Conservation (phyloP, 2,113 vertebrate species). For the Colaptes auratus region DNA sequence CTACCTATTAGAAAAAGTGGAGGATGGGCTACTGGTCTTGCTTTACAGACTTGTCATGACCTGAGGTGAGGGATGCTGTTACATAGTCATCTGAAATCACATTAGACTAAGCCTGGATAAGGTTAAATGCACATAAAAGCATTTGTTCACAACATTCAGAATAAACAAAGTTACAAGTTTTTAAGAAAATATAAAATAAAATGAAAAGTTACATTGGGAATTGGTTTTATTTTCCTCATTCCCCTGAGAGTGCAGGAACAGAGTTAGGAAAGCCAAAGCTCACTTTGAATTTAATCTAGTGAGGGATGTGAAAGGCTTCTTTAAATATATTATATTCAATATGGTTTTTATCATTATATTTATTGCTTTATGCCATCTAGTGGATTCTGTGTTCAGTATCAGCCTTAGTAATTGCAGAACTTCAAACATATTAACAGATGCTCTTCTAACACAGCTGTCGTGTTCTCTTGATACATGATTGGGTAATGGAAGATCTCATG, state of each 20-base stretch:
- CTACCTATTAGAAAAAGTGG: background rate
- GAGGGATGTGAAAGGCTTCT: background rate
- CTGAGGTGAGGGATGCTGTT: background rate
- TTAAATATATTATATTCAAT: background rate
- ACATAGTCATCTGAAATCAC: background rate
- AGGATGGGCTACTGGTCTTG: background rate
- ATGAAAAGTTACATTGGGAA: background rate
- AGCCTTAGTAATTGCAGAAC: background rate
- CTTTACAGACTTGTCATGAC: background rate
- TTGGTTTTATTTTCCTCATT: background rate
- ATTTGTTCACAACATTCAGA: background rate
- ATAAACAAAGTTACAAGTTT: background rate
- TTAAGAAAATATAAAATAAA: background rate
- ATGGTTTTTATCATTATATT: background rate
- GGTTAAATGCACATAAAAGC: background rate
- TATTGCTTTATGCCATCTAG: slow-evolving; percentile 68
- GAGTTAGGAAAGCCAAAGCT: background rate
- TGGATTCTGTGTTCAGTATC: slow-evolving; percentile 14
- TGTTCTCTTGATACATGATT: slow-evolving; percentile 47
- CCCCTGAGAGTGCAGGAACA: background rate
- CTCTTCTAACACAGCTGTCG: slow-evolving; percentile 46
- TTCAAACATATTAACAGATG: slow-evolving; percentile 30
- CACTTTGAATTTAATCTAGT: background rate
- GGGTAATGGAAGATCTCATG: slow-evolving; percentile 42
- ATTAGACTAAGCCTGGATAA: background rate